Conservation (phyloP, 2,797 vertebrate species). For the Tangara arthus region DNA sequence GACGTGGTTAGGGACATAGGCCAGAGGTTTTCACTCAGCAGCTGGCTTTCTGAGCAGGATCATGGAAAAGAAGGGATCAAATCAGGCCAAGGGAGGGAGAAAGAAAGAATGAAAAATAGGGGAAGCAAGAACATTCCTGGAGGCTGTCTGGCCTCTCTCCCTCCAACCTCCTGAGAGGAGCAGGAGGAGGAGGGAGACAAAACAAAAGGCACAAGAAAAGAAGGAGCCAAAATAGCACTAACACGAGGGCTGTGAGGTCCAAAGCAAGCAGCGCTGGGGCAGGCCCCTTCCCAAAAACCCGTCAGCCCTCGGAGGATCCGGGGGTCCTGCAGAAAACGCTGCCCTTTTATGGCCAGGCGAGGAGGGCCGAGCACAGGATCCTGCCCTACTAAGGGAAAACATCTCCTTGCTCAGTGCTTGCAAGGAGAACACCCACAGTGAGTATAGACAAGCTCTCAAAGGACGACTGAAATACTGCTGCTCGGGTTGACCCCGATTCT, state of each 20-base stretch:
- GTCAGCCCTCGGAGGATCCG: not conserved
- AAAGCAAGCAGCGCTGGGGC: not conserved
- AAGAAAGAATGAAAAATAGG: not conserved
- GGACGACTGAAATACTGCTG: not conserved
- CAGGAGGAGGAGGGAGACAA: slow-evolving; percentile 20
- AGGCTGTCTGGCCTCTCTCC: slow-evolving; percentile 47
- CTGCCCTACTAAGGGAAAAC: slow-evolving; percentile 62
- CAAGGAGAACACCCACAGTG: slow-evolving; percentile 50
- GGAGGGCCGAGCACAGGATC: not conserved
- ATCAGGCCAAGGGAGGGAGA: not conserved
- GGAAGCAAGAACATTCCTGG: slow-evolving; percentile 54
- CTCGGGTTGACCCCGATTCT: not conserved
- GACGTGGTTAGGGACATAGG: rapidly evolving
- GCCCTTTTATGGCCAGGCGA: slow-evolving; percentile 50
- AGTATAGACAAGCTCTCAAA: not conserved
- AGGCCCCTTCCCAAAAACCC: not conserved
- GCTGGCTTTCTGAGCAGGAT: not conserved
- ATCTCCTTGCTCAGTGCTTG: not conserved
- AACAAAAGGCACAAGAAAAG: slow-evolving; percentile 34
- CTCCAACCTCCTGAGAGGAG: slow-evolving; percentile 24
- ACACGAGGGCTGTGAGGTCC: not conserved
- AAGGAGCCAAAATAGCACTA: not conserved
- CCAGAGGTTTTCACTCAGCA: not conserved
- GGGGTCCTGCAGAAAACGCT: not conserved
- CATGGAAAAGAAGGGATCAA: slow-evolving; percentile 34